These are phyloP conservation scores for Acromyrmex echinatior DNA, from an alignment of 1,140 invertebrate genomes.

Conservation along the genomic window DNA sequence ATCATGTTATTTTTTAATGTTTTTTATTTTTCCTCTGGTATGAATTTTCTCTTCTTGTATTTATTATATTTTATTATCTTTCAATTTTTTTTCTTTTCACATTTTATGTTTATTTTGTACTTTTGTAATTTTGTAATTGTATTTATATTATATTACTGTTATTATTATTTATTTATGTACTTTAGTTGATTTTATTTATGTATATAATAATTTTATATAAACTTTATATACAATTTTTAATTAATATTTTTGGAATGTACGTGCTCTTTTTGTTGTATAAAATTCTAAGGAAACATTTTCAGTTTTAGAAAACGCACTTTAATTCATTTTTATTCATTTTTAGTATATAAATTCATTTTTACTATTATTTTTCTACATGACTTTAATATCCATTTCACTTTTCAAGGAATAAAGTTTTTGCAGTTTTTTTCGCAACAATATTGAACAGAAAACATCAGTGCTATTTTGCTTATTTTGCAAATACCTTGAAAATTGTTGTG, in stretches of 20 bases:
- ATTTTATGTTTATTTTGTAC: too few species aligned
- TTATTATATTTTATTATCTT: too few species aligned
- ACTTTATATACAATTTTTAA: neutral
- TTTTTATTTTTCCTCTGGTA: too few species aligned
- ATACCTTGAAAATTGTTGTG: neutral
- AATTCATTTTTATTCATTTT: neutral
- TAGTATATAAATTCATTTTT: neutral
- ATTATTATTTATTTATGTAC: neutral
- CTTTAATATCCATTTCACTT: neutral
- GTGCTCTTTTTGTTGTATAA: neutral
- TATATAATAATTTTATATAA: neutral
- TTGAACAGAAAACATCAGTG: neutral
- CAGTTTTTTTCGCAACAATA: slow-evolving; percentile 3
- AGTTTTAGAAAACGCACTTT: neutral
- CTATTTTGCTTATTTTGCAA: slow-evolving; percentile 17
- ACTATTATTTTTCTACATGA: neutral
- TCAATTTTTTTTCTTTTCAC: too few species aligned
- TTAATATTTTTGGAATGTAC: neutral
- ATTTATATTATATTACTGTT: neutral
- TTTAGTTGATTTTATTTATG: neutral
- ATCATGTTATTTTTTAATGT: neutral
- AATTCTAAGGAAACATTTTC: too few species aligned
- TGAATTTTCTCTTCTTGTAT: too few species aligned
- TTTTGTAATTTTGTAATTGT: neutral
- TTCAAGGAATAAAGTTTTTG: neutral